Base-by-base conservation (phyloP, 2,888 invertebrate genomes). In the Xestobium rufovillosum region DNA sequence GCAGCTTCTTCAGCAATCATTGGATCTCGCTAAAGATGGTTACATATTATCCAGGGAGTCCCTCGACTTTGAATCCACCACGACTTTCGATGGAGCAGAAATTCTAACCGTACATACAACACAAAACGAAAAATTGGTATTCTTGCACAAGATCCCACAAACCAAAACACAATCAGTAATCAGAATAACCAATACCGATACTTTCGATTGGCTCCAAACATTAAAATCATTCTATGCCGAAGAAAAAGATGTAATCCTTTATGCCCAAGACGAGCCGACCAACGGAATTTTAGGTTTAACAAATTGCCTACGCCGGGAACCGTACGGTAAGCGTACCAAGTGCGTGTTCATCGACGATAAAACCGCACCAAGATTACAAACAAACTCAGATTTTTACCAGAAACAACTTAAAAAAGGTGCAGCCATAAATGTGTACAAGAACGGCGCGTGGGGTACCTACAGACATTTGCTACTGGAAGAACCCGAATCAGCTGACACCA, bases 251-350 rank as follows among this genome's bases (percentile, higher is more conserved):
- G 67, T 84, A 1, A 57, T 92, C 1, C 75, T 84, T 11, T 55
- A 48, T 31, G 69, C 78, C 1, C 75, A 81, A 59, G 74, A 78
- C 45, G 78, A 82, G 36, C 69, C 72, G 2, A 66, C 78, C 4
- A 86, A 75, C 57, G 97, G 97, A 9, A 69, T 94, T 1, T 60
- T 83, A 51, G 83, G 83, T 12, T 63, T 84, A 38, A 69, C 78
- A 1, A 82, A 82, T 49, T 84, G 83, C 59, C 57, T 84, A 3
- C 63, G 73, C 41, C 71, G 71, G 50, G 83, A 83, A 59, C 70
- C 72, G 1, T 73, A 72, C 31, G 63, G 64, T 15, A 52, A 55
- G 46, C 51, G 59, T 1, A 52, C 65, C 11, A 58, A 62, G 29
- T 63, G 64, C 36, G 61, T 85, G 4, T 68, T 80, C 13, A 74